These are phyloP conservation scores for Apteryx owenii DNA, from an alignment of 2,113 vertebrate species.

Conservation along the genomic window DNA sequence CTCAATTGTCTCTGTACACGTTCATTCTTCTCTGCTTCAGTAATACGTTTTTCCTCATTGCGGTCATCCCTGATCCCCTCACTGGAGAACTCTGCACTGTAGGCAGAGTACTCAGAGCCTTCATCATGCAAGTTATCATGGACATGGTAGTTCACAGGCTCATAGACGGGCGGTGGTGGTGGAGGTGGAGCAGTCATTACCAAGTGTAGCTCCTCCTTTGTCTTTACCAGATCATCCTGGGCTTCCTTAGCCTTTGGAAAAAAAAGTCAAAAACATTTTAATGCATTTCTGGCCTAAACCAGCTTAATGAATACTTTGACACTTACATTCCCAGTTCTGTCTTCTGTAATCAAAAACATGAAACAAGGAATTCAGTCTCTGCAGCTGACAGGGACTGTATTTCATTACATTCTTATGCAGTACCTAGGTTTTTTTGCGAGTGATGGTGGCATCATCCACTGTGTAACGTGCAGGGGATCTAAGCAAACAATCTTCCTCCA, in stretches of 20 bases:
- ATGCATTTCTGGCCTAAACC: background rate
- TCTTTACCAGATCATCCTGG: constrained; percentile 89
- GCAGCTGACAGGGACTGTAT: background rate
- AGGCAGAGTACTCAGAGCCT: constrained; percentile 82
- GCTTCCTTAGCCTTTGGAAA: constrained; percentile 86
- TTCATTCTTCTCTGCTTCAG: constrained; percentile 93
- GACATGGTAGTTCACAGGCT: constrained; percentile 80
- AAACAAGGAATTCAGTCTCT: background rate
- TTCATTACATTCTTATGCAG: background rate
- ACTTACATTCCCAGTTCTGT: background rate
- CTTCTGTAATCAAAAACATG: background rate
- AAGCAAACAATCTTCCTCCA: background rate
- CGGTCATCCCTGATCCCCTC: constrained; percentile 88
- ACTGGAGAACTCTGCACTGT: constrained; percentile 88
- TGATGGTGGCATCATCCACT: background rate
- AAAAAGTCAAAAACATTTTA: background rate
- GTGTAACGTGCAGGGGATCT: too few relatives aligned
- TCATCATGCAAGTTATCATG: constrained; percentile 85
- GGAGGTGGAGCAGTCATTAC: constrained; percentile 85
- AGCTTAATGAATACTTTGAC: background rate
- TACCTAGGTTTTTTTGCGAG: background rate
- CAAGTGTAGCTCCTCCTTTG: constrained; percentile 89
- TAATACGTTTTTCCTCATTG: constrained; percentile 89
- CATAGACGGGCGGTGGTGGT: constrained; percentile 83
- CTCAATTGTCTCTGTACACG: constrained; percentile 91